Evolutionary conservation across 2,113 vertebrate species (phyloP).

Genomic region (Planiliza haematocheilus): DNA sequence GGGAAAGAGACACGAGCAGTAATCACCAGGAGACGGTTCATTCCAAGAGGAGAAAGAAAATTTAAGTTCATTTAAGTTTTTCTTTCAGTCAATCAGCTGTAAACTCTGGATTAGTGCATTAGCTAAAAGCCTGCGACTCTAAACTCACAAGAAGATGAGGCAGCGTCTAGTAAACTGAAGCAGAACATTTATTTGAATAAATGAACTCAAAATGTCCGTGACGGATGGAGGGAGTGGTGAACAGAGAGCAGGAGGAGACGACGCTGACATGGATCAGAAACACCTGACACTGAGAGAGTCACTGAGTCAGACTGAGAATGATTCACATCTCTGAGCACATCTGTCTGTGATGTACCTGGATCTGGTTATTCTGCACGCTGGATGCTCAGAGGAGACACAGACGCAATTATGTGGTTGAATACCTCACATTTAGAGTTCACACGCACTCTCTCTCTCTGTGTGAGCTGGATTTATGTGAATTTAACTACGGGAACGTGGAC

Average conservation of each 20-base stretch:
- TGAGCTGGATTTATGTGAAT: too few relatives aligned
- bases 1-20: neutral
- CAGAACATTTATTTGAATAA: slow-evolving; percentile 18
- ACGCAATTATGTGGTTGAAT: neutral
- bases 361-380: neutral
- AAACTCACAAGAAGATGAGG: slow-evolving; percentile 37
- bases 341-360: neutral
- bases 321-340: slow-evolving; percentile 10
- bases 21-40: neutral
- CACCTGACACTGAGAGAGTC: neutral
- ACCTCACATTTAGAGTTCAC: neutral
- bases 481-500: too few relatives aligned
- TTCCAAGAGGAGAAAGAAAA: neutral
- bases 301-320: neutral
- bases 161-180: slow-evolving; percentile 3
- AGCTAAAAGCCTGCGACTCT: slow-evolving; percentile 49
- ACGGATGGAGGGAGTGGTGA: neutral
- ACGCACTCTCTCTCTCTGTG: too few relatives aligned
- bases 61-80: neutral
- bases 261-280: neutral
- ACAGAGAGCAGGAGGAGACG: neutral
- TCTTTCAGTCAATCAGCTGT: neutral
- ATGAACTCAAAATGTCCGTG: neutral
- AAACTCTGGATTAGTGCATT: slow-evolving; percentile 21
- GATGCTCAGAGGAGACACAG: too few relatives aligned